A percentile compares a stretch with the other conserved stretches of the same genome.
phyloP scores from a whole-genome alignment of 64 coral and sea anemone genomes.

The Stichodactyla helianthus region DNA sequence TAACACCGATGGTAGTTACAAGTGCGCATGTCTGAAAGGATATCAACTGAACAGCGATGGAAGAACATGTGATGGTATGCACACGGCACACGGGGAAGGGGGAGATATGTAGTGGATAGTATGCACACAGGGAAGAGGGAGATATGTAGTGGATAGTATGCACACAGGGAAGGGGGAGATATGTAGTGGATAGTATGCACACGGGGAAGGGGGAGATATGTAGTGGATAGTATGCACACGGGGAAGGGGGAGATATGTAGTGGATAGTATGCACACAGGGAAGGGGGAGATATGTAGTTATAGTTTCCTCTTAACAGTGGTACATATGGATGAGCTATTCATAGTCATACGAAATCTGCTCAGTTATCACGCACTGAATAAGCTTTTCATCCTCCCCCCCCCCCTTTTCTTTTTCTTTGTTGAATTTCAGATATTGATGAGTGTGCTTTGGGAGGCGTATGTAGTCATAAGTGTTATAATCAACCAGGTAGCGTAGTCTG shows the following conservation, averaged over 20 bases:
- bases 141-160: not conserved
- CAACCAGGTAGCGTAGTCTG: constrained; percentile 51
- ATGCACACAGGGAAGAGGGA: not conserved
- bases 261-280: no score
- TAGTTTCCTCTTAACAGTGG: no score
- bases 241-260: not conserved
- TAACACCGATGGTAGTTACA: constrained; percentile 49
- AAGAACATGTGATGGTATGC: constrained; percentile 58
- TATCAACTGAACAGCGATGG: constrained; percentile 53
- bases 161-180: not conserved
- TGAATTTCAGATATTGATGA: constrained; percentile 64
- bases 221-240: not conserved
- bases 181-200: constrained; percentile 28
- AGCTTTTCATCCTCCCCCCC: no score
- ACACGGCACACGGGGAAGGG: not conserved
- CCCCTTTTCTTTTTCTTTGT: not conserved
- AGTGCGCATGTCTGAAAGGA: constrained; percentile 51
- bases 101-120: not conserved
- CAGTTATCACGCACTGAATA: not conserved
- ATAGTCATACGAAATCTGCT: no score
- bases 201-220: not conserved
- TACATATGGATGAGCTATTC: no score
- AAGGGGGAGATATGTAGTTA: no score
- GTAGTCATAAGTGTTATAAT: constrained; percentile 90
- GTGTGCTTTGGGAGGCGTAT: constrained; percentile 56